These are phyloP conservation scores for Epinotia ramella DNA, from an alignment of 2,888 invertebrate species.

Conservation along the genomic window DNA sequence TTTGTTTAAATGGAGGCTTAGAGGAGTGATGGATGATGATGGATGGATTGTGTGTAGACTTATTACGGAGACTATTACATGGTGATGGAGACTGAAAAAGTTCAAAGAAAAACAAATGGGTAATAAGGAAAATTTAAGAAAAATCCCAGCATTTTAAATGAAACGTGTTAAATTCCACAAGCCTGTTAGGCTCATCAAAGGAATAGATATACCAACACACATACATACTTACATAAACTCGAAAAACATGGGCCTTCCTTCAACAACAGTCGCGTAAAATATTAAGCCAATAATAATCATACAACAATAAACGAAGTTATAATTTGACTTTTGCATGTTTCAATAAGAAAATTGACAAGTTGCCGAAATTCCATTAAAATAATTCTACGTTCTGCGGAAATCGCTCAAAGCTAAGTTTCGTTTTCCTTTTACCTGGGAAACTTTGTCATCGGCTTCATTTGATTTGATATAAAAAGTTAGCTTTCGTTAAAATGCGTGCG, in stretches of 20 bases:
- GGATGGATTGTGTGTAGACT: not conserved
- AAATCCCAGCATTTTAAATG: no score
- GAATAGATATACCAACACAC: no score
- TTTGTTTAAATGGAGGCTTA: not conserved
- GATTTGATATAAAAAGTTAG: slow-evolving; percentile 7
- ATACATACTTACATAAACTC: no score
- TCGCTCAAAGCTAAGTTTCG: slow-evolving; percentile 21
- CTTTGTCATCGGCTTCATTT: slow-evolving; percentile 20
- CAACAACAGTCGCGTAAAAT: not conserved
- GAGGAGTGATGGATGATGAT: not conserved
- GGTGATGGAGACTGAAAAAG: no score
- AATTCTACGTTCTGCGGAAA: slow-evolving; percentile 15
- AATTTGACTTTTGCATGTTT: not conserved
- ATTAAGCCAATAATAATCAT: not conserved
- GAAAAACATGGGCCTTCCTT: no score
- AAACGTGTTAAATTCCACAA: no score
- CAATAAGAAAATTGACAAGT: slow-evolving; percentile 7
- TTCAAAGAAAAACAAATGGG: no score
- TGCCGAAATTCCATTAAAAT: slow-evolving; percentile 22
- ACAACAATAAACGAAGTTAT: not conserved
- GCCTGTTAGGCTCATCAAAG: no score
- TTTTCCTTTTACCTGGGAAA: slow-evolving; percentile 24
- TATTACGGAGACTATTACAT: not conserved
- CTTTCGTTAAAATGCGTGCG: not conserved
- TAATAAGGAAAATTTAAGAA: no score